These are phyloP conservation scores for Elegia similella DNA, from an alignment of 2,888 invertebrate species.

Conservation along the genomic window DNA sequence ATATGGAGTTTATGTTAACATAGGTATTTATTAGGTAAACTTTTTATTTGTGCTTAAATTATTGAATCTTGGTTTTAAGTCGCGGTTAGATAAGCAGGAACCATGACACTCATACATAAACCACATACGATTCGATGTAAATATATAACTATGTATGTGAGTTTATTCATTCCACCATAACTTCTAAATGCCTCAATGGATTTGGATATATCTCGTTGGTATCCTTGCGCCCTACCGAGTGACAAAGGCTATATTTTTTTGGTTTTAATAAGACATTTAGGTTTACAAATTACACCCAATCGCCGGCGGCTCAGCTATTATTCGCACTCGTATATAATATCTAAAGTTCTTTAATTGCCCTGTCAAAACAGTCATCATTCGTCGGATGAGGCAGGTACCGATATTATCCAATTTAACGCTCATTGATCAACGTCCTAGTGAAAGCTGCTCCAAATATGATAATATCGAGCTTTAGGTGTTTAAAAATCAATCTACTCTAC, in stretches of 20 bases:
- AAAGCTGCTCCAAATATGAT: constrained; percentile 46
- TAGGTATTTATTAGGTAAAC: too few relatives aligned
- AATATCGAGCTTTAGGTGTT: constrained; percentile 16
- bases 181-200: too few relatives aligned
- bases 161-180: too few relatives aligned
- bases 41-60: too few relatives aligned
- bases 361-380: constrained; percentile 61
- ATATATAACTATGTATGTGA: too few relatives aligned
- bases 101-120: too few relatives aligned
- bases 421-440: constrained; percentile 54
- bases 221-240: too few relatives aligned
- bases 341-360: constrained; percentile 50
- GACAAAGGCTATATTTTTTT: neutral
- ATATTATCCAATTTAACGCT: constrained; percentile 51
- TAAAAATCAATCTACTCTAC: constrained; percentile 10
- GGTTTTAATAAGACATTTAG: neutral
- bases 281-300: neutral
- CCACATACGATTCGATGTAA: too few relatives aligned
- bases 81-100: too few relatives aligned
- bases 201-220: too few relatives aligned
- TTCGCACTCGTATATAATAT: constrained; percentile 33
- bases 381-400: constrained; percentile 30
- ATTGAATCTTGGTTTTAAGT: too few relatives aligned
- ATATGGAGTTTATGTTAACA: too few relatives aligned
- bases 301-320: constrained; percentile 25